Evolutionary conservation across 2,797 vertebrate species (phyloP).

Genomic region (Dipus sagitta): DNA sequence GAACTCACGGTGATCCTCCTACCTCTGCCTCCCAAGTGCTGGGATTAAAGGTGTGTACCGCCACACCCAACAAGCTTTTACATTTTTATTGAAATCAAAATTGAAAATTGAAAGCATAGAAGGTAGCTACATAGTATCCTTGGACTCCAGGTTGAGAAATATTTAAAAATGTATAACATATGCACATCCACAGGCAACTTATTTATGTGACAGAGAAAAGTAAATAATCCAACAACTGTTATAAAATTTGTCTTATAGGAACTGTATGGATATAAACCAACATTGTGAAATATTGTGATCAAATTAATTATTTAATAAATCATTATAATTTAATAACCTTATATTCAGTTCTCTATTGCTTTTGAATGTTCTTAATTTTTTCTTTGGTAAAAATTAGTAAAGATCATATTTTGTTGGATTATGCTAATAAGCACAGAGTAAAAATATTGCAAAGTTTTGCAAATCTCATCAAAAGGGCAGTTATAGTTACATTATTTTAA

Average conservation of each 20-base stretch:
- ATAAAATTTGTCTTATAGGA: neutral
- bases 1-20: too few species aligned
- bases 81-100: conserved; percentile 47
- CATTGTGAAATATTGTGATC: conserved; percentile 10
- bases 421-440: conserved; percentile 3
- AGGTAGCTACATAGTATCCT: neutral
- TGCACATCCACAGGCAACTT: neutral
- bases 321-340: neutral
- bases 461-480: neutral
- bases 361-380: neutral
- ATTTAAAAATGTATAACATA: conserved; percentile 12
- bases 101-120: conserved; percentile 15
- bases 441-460: neutral
- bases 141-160: neutral
- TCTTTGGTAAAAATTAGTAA: conserved; percentile 55
- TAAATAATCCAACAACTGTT: conserved; percentile 14
- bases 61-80: neutral
- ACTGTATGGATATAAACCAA: neutral
- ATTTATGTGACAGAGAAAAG: conserved; percentile 34
- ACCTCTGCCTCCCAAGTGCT: too few species aligned
- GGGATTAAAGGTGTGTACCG: too few species aligned
- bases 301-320: conserved; percentile 27
- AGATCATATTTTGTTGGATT: conserved; percentile 34
- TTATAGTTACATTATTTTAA: conserved; percentile 36
- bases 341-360: conserved; percentile 45